phyloP scores from a whole-genome alignment of 2,113 vertebrate species.

The Gobio gobio region DNA sequence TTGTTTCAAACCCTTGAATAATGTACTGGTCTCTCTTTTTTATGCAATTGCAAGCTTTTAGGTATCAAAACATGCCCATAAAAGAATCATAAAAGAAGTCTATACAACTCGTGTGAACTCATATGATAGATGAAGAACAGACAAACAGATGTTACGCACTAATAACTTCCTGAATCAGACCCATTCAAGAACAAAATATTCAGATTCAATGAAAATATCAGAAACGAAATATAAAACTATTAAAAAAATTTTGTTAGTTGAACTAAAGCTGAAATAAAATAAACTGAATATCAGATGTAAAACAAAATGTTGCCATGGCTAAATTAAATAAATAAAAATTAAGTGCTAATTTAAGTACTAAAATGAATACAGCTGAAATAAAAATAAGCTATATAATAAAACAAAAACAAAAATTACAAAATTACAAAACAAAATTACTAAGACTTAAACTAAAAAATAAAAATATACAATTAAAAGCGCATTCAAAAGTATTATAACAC shows the following conservation, averaged over 20 bases:
- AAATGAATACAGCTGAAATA: not conserved
- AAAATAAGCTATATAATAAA: not conserved
- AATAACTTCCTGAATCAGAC: not conserved
- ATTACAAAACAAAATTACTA: not conserved
- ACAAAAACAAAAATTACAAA: not conserved
- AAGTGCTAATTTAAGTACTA: not conserved
- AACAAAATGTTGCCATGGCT: not conserved
- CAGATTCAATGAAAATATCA: not conserved
- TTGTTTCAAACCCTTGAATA: not conserved
- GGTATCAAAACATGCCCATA: not conserved
- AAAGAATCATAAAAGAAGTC: not conserved
- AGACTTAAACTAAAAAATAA: not conserved
- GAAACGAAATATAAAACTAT: not conserved
- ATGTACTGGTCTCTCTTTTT: not conserved
- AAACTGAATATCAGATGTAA: not conserved
- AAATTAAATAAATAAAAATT: not conserved
- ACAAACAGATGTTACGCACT: not conserved
- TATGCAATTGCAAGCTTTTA: not conserved
- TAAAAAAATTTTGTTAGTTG: not conserved
- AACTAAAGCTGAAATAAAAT: not conserved
- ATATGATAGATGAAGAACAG: not conserved
- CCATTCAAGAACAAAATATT: not conserved
- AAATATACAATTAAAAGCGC: no score
- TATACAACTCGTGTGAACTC: not conserved
- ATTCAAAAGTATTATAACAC: not conserved